A percentile compares a stretch with the other conserved stretches of the same genome.
These are phyloP conservation scores for Lanius collurio DNA, from an alignment of 2,113 vertebrate genomes.

Conservation along the genomic window DNA sequence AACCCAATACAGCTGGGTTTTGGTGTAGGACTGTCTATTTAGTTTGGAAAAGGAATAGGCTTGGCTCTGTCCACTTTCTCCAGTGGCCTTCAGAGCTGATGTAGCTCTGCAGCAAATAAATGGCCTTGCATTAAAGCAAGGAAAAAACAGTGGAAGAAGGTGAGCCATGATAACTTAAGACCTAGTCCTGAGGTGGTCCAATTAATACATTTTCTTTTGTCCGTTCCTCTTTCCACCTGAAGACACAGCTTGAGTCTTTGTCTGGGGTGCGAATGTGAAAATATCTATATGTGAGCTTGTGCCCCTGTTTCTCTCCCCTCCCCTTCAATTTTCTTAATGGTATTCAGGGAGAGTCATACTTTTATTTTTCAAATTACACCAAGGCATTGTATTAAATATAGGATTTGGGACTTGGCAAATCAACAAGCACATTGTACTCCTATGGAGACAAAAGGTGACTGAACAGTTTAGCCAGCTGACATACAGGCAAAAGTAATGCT, in stretches of 20 bases:
- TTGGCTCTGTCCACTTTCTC: background rate
- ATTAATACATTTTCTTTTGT: background rate
- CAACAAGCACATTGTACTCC: conserved; percentile 18
- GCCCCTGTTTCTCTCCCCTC: background rate
- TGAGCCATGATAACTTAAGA: background rate
- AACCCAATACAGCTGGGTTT: background rate
- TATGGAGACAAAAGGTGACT: conserved; percentile 47
- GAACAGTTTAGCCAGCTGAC: conserved; percentile 28
- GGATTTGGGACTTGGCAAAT: conserved; percentile 31
- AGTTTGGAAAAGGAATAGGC: background rate
- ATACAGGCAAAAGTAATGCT: conserved; percentile 28
- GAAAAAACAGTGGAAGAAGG: background rate
- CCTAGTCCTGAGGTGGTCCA: background rate
- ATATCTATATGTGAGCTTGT: background rate
- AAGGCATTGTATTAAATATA: conserved; percentile 39
- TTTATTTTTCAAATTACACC: conserved; percentile 32
- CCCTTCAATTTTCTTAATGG: background rate
- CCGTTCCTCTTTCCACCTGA: background rate
- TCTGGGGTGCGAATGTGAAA: background rate
- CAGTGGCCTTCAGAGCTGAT: background rate
- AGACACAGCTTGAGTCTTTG: background rate
- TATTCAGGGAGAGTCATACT: background rate
- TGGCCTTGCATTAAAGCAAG: background rate
- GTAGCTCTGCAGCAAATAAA: background rate
- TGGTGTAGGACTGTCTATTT: background rate